Evolutionary conservation across 1,140 invertebrate species (phyloP).

Genomic region (Lysiphlebus fabarum): DNA sequence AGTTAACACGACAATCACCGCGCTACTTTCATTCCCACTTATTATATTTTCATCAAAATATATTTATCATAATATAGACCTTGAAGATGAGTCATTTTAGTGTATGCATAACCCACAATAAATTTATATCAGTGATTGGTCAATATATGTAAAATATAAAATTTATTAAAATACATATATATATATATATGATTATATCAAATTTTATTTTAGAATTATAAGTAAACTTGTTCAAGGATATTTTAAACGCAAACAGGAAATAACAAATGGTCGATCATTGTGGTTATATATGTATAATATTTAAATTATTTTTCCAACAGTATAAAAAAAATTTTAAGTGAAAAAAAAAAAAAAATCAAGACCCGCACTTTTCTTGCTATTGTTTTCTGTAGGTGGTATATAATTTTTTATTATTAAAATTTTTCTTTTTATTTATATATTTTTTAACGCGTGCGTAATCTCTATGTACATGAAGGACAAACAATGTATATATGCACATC

Average conservation of each 20-base stretch:
- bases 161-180: too few relatives aligned
- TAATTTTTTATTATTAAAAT: slow-evolving; percentile 15
- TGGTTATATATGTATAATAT: too few relatives aligned
- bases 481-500: slow-evolving; percentile 9
- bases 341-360: slow-evolving; percentile 17
- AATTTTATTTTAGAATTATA: background rate
- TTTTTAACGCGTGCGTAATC: slow-evolving; percentile 15
- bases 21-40: too few relatives aligned
- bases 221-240: background rate
- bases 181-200: background rate
- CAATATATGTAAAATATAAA: background rate
- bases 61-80: too few relatives aligned
- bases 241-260: slow-evolving; percentile 17
- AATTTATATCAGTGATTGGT: too few relatives aligned
- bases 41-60: too few relatives aligned
- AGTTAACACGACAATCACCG: too few relatives aligned
- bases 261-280: slow-evolving; percentile 20
- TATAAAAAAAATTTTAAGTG: slow-evolving; percentile 8
- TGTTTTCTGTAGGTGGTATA: slow-evolving; percentile 21
- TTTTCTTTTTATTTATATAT: slow-evolving; percentile 5
- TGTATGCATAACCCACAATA: too few relatives aligned
- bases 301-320: background rate
- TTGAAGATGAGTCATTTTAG: too few relatives aligned
- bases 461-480: slow-evolving; percentile 16
- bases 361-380: slow-evolving; percentile 28